Percentiles rank a stretch among this genome's conserved stretches.
Conservation (phyloP, 2,888 invertebrate species). For the Prenolepis imparis region DNA sequence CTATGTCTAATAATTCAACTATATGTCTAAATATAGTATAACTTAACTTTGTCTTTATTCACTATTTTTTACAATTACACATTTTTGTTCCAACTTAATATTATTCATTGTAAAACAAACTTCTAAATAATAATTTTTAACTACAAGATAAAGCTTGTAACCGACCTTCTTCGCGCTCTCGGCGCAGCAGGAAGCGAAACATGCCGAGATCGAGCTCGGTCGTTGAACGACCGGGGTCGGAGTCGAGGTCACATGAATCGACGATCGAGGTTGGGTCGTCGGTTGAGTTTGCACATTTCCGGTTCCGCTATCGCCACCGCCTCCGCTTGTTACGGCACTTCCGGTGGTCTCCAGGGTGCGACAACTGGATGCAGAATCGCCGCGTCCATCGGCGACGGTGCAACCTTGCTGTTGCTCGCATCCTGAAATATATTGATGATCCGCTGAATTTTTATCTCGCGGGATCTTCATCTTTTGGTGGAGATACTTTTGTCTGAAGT, state of each 20-base stretch:
- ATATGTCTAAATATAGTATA: no score
- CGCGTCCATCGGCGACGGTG: conserved; percentile 77
- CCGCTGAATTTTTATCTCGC: not conserved
- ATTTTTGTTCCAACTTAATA: not conserved
- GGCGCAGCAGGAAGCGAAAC: conserved; percentile 93
- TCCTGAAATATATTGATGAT: conserved; percentile 67
- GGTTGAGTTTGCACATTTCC: conserved; percentile 72
- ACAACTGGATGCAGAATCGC: conserved; percentile 80
- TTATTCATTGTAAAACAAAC: not conserved
- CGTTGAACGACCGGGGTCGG: conserved; percentile 76
- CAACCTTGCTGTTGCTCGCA: conserved; percentile 81
- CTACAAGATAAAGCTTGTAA: not conserved
- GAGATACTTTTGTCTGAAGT: not conserved
- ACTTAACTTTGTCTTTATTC: no score
- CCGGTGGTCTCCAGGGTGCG: conserved; percentile 78
- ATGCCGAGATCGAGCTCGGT: conserved; percentile 85
- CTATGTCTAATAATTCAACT: no score
- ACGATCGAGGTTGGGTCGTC: conserved; percentile 79
- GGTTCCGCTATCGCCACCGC: conserved; percentile 60
- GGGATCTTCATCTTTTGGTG: not conserved
- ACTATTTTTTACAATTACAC: no score
- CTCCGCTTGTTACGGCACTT: conserved; percentile 66
- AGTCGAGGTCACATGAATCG: conserved; percentile 74
- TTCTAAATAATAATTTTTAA: not conserved
- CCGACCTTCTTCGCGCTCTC: conserved; percentile 93